These are phyloP conservation scores for Drosophila maculinotata DNA, from an alignment of 2,888 invertebrate genomes.

Conservation along the genomic window DNA sequence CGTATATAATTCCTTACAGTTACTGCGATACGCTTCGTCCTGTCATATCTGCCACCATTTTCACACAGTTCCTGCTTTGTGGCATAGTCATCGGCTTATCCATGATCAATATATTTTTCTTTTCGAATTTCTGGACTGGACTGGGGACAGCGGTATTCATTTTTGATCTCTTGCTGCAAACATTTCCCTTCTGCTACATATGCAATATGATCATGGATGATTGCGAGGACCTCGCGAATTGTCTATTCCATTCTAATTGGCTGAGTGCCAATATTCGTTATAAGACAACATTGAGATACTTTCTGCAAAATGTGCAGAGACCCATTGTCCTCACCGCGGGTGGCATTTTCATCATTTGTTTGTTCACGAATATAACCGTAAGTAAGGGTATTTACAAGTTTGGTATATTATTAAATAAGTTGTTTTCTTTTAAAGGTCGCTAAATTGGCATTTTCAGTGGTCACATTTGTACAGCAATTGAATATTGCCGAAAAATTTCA, in stretches of 20 bases:
- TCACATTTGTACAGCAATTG: conserved; percentile 56
- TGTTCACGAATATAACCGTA: conserved; percentile 60
- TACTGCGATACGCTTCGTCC: conserved; percentile 50
- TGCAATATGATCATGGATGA: conserved; percentile 55
- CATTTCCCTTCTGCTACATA: conserved; percentile 67
- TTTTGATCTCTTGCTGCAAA: conserved; percentile 42
- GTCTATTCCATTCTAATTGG: conserved; percentile 68
- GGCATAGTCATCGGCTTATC: conserved; percentile 55
- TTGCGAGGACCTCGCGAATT: conserved; percentile 38
- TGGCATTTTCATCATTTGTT: conserved; percentile 59
- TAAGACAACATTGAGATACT: conserved; percentile 38
- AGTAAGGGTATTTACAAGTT: conserved; percentile 11
- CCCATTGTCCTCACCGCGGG: conserved; percentile 61
- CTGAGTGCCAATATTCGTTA: conserved; percentile 46
- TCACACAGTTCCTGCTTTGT: conserved; percentile 54
- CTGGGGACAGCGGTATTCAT: conserved; percentile 38
- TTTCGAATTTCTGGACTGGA: conserved; percentile 53
- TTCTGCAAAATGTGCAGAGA: conserved; percentile 61
- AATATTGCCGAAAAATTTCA: conserved; percentile 61
- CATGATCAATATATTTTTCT: conserved; percentile 59
- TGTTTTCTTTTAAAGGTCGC: conserved; percentile 41
- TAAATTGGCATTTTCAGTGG: conserved; percentile 65
- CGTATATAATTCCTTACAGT: conserved; percentile 15
- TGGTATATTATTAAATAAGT: neutral
- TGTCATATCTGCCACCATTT: conserved; percentile 58